Evolutionary conservation across 2,797 vertebrate genomes (phyloP).

Genomic region (Coranthus polyacanthus): DNA sequence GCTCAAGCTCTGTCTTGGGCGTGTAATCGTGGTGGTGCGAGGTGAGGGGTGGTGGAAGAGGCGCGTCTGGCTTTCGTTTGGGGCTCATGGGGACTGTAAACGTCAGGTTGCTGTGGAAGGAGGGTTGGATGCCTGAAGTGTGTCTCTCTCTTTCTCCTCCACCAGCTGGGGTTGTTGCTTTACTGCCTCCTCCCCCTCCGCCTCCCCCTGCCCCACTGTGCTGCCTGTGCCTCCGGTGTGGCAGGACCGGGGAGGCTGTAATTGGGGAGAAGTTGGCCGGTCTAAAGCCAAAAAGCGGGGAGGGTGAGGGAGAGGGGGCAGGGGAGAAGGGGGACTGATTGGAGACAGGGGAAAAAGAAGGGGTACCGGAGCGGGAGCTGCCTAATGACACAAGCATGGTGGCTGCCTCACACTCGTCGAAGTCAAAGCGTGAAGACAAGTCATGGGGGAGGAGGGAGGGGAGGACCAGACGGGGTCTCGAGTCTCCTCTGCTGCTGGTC

Average conservation of each 20-base stretch:
- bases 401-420: constrained; percentile 94
- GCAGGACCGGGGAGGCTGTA: constrained; percentile 88
- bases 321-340: constrained; percentile 95
- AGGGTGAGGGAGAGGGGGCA: constrained; percentile 91
- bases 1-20: constrained; percentile 82
- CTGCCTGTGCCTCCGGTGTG: constrained; percentile 88
- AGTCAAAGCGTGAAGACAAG: constrained; percentile 91
- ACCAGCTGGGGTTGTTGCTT: constrained; percentile 81
- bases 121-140: constrained; percentile 85
- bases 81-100: constrained; percentile 95
- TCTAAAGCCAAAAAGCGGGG: constrained; percentile 92
- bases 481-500: constrained; percentile 90
- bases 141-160: constrained; percentile 88
- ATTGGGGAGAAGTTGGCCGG: constrained; percentile 94
- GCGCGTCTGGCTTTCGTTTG: constrained; percentile 88
- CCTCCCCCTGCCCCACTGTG: constrained; percentile 87
- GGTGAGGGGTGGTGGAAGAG: constrained; percentile 81
- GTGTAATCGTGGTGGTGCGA: constrained; percentile 89
- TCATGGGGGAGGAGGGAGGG: constrained; percentile 87
- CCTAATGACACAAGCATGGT: constrained; percentile 95
- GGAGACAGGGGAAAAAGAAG: constrained; percentile 93
- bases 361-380: constrained; percentile 92
- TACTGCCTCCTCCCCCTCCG: constrained; percentile 76
- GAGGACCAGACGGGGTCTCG: constrained; percentile 89
- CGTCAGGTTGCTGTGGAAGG: constrained; percentile 90